Evolutionary conservation across 2,888 invertebrate species (phyloP), one percentile per base, ranked within the genome.

Genomic region (Drosophila yooni): DNA sequence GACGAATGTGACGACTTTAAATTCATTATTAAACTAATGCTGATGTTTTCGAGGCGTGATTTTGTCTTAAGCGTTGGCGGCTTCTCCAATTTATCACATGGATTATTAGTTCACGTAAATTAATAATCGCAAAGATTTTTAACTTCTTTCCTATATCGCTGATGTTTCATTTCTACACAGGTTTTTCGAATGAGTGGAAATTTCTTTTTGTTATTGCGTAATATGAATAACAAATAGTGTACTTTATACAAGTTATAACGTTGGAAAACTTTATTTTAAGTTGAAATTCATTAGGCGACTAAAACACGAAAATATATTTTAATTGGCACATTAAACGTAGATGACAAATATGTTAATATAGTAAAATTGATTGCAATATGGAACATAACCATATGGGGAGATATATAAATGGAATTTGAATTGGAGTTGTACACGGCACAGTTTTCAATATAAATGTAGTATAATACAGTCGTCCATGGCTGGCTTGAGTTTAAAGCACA

Each of bases 321-420:
- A 81, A 79, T 88, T 89, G 89, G 88, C 88, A 88, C 89, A 90
- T 89, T 81, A 83, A 90, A 89, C 80, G 73, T 88, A 90, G 59
- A 69, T 88, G 89, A 85, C 77, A 90, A 88, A 85, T 83, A 82
- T 90, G 70, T 89, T 82, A 76, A 70, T 61, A 71, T 80, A 69
- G 70, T 56, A 38, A 56, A 67, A 71, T 78, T 84, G 73, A 51
- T 62, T 77, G 65, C 68, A 70, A 50, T 67, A 59, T 72, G 75
- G 84, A 71, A 60, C 46, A 71, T 50, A 27, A 40, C 59, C 71
- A 70, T n/a, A 51, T 7, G 34, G 53, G 60, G 52, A 50, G 66
- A 54, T 68, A 63, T 52, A 74, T 66, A 79, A 79, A 85, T 82
- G 88, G 72, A 69, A 53, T 88, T 89, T 61, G 67, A 63, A 66